These are phyloP conservation scores for Lordiphosa collinella DNA, from an alignment of 1,140 invertebrate species.

Conservation along the genomic window DNA sequence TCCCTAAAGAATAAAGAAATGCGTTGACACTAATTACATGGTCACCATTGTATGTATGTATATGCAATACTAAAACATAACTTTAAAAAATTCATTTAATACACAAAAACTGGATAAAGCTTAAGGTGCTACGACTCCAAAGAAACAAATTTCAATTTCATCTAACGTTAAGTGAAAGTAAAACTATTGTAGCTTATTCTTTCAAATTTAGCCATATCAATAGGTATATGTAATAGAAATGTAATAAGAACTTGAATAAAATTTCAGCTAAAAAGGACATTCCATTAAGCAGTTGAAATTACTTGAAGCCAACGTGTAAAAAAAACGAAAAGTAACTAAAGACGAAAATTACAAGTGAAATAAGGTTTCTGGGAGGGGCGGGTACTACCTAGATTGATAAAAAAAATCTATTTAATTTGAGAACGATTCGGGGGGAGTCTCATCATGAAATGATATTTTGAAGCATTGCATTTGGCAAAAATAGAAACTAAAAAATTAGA, in stretches of 20 bases:
- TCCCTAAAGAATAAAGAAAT: no score
- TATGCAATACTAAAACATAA: slow-evolving; percentile 9
- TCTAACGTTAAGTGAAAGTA: no score
- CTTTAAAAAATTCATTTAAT: slow-evolving; percentile 3
- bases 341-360: slow-evolving; percentile 28
- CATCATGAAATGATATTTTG: slow-evolving; percentile 34
- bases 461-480: slow-evolving; percentile 16
- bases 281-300: slow-evolving; percentile 65
- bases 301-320: slow-evolving; percentile 51
- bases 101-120: slow-evolving; percentile 18
- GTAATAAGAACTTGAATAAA: slow-evolving; percentile 34
- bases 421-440: slow-evolving; percentile 21
- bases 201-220: slow-evolving; percentile 23
- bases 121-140: slow-evolving; percentile 19
- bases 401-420: slow-evolving; percentile 27
- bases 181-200: slow-evolving; percentile 13
- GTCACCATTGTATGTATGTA: no score
- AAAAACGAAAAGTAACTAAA: slow-evolving; percentile 7
- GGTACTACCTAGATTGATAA: slow-evolving; percentile 22
- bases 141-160: slow-evolving; percentile 8
- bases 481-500: slow-evolving; percentile 39
- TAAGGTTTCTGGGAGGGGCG: slow-evolving; percentile 1
- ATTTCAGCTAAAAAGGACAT: slow-evolving; percentile 66
- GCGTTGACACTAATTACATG: no score
- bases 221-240: no score